These are phyloP conservation scores for Leptopilina clavipes DNA, from an alignment of 1,140 invertebrate genomes.

Conservation along the genomic window DNA sequence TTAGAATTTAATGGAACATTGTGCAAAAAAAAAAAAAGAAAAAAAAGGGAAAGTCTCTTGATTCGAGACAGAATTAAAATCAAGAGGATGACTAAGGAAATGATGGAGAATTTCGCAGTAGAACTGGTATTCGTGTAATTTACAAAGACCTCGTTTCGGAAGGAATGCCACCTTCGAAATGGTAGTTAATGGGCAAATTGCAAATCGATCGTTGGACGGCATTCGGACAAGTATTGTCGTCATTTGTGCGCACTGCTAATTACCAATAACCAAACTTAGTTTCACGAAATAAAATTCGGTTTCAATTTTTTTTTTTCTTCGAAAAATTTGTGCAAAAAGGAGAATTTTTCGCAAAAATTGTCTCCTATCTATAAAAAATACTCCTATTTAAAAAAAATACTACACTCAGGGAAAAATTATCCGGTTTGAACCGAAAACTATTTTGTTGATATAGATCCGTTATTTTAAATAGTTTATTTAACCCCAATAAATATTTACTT, in stretches of 20 bases:
- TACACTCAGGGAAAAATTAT: too few species aligned
- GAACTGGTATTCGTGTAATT: not conserved
- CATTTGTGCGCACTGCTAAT: not conserved
- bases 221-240: conserved; percentile 15
- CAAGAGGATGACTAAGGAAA: not conserved
- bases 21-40: not conserved
- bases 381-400: too few species aligned
- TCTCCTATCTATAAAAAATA: too few species aligned
- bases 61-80: not conserved
- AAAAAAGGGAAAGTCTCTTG: not conserved
- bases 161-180: conserved; percentile 1
- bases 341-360: too few species aligned
- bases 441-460: too few species aligned
- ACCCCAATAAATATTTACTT: too few species aligned
- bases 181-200: conserved; percentile 16
- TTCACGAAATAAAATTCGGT: not conserved
- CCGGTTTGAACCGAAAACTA: too few species aligned
- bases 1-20: not conserved
- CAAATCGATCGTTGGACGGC: conserved; percentile 19
- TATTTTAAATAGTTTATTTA: too few species aligned
- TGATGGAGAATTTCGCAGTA: not conserved
- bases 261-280: not conserved
- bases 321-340: too few species aligned
- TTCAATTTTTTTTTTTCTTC: too few species aligned
- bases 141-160: conserved; percentile 1